Evolutionary conservation across 2,113 vertebrate genomes (phyloP).

Genomic region (Podarcis muralis): DNA sequence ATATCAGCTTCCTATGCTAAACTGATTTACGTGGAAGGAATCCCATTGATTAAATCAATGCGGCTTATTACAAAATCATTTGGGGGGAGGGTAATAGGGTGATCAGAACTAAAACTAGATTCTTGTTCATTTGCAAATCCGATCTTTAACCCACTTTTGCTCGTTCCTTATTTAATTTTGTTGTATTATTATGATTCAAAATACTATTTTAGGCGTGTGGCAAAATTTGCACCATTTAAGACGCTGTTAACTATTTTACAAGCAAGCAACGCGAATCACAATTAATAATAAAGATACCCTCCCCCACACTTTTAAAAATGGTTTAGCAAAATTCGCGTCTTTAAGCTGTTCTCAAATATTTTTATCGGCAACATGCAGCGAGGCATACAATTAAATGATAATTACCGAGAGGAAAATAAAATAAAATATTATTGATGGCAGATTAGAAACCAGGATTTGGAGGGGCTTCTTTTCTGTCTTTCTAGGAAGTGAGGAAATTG

Average conservation of each 20-base stretch:
- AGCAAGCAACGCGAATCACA: not conserved
- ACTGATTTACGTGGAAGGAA: not conserved
- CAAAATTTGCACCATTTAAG: not conserved
- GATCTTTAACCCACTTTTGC: not conserved
- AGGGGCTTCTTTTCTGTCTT: not conserved
- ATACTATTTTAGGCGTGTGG: not conserved
- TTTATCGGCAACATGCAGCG: not conserved
- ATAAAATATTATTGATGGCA: not conserved
- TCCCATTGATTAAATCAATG: not conserved
- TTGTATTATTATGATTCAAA: not conserved
- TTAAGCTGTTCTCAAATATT: not conserved
- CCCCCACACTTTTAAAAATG: too few relatives aligned
- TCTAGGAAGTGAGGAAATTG: not conserved
- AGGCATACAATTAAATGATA: not conserved
- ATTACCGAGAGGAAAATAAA: not conserved
- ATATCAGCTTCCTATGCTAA: not conserved
- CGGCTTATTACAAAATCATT: not conserved
- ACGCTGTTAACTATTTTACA: not conserved
- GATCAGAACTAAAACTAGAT: not conserved
- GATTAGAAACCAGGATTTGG: not conserved
- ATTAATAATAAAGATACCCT: not conserved
- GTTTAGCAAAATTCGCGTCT: not conserved
- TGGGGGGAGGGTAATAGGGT: not conserved
- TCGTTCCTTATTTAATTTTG: not conserved
- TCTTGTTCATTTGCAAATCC: too few relatives aligned